Base-by-base conservation (phyloP, 2,113 vertebrate species). In the Semicossyphus pulcher region DNA sequence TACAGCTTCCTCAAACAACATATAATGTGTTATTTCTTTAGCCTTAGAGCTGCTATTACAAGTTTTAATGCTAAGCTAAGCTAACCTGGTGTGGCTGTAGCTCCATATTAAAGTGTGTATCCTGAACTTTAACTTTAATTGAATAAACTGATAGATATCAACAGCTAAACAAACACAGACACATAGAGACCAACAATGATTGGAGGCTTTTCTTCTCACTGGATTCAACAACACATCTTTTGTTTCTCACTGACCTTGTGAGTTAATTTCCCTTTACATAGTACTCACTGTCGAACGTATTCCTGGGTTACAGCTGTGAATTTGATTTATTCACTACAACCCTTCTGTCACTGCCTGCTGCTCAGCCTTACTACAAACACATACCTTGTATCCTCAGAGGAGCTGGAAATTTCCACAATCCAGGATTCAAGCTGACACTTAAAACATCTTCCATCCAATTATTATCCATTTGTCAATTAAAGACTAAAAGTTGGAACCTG, bases 381-480 rank as follows among this genome's bases (percentile, higher is more conserved):
- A 58, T 84, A 89, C 86, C 85, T 83, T 12, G 4, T 70, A 61
- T 73, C 80, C 67, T 74, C 56, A 72, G 49, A 66, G 72, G 29
- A 71, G 26, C 39, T 69, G 69, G 65, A 81, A 81, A 71, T 52
- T 66, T 88, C 79, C 76, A 88, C 20, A 69, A 25, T 72, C 59
- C 63, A 5, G 72, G 39, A 34, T 67, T 81, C 63, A 70, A 49
- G 47, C 44, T 45, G 59, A 79, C 53, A 59, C 39, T 73, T 44
- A 78, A 60, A 85, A 72, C 65, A 66, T 72, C 83, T 76, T 85
- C 85, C 68, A 74, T 75, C 82, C 69, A 75, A 54, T 73, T 65
- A 72, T 32, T 65, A 78, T 80, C 73, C 80, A 81, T 85, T 83
- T 72, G 53, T 80, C 69, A 85, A 83, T 87, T 79, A 77, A 84